Percentiles rank a stretch among this genome's conserved stretches.
phyloP scores from a whole-genome alignment of 2,113 vertebrate species.

The Danio rerio region DNA sequence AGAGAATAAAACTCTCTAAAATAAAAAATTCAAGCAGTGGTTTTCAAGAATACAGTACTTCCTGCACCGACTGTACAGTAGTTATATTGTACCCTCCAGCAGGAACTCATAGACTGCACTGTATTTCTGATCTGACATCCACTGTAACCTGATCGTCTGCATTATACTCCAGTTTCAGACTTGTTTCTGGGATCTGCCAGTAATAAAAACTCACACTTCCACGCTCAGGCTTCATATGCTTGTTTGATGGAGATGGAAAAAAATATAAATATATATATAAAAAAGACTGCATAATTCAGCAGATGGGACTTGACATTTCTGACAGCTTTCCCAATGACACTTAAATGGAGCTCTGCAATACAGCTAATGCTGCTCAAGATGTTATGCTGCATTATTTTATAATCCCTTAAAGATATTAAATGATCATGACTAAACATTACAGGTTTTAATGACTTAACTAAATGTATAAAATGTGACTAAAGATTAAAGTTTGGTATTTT shows the following conservation, averaged over 20 bases:
- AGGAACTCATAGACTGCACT: background rate
- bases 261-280: background rate
- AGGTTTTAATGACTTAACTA: too few relatives aligned
- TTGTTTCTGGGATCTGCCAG: too few relatives aligned
- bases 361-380: background rate
- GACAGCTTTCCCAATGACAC: background rate
- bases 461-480: too few relatives aligned
- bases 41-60: too few relatives aligned
- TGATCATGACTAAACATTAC: too few relatives aligned
- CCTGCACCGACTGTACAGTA: too few relatives aligned
- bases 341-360: background rate
- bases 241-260: background rate
- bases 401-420: too few relatives aligned
- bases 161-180: background rate
- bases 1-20: too few relatives aligned
- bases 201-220: background rate
- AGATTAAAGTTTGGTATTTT: too few relatives aligned
- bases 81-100: background rate
- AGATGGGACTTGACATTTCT: slow-evolving; percentile 25
- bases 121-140: background rate
- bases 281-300: slow-evolving; percentile 15
- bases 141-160: background rate
- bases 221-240: background rate
- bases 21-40: too few relatives aligned
- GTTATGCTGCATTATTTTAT: background rate